These are phyloP conservation scores for Lasioglossum zephyrum DNA, from an alignment of 2,888 invertebrate genomes.

Conservation along the genomic window DNA sequence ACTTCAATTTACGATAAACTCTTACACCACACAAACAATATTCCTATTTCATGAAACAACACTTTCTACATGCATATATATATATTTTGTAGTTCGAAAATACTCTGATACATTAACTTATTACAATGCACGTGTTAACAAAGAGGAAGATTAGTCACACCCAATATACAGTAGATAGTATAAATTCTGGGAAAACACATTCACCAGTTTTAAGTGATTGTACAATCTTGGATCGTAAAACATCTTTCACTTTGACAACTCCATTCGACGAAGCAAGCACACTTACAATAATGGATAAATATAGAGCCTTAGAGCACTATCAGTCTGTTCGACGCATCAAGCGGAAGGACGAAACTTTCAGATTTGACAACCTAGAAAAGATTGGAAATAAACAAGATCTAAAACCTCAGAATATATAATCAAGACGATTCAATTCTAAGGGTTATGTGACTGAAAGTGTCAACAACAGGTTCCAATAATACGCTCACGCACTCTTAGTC, in stretches of 20 bases:
- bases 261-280: slow-evolving; percentile 18
- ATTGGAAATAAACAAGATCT: background rate
- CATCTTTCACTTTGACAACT: slow-evolving; percentile 21
- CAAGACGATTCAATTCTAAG: slow-evolving; percentile 4
- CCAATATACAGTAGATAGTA: background rate
- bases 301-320: slow-evolving; percentile 35
- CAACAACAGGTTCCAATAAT: slow-evolving; percentile 49
- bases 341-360: background rate
- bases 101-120: background rate
- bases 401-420: slow-evolving; percentile 2
- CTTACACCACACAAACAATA: background rate
- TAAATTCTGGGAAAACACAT: background rate
- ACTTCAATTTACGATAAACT: background rate
- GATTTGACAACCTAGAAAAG: background rate
- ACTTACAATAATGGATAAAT: slow-evolving; percentile 49
- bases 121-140: background rate
- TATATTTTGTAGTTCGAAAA: background rate
- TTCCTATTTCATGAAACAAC: background rate
- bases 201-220: background rate
- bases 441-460: slow-evolving; percentile 60
- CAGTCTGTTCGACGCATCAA: slow-evolving; percentile 29
- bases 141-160: slow-evolving; percentile 11
- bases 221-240: background rate
- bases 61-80: background rate
- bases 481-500: slow-evolving; percentile 19